A percentile compares a stretch with the other conserved stretches of the same genome.
These are phyloP conservation scores for Perdita meconis DNA, from an alignment of 2,888 invertebrate genomes.

Conservation along the genomic window DNA sequence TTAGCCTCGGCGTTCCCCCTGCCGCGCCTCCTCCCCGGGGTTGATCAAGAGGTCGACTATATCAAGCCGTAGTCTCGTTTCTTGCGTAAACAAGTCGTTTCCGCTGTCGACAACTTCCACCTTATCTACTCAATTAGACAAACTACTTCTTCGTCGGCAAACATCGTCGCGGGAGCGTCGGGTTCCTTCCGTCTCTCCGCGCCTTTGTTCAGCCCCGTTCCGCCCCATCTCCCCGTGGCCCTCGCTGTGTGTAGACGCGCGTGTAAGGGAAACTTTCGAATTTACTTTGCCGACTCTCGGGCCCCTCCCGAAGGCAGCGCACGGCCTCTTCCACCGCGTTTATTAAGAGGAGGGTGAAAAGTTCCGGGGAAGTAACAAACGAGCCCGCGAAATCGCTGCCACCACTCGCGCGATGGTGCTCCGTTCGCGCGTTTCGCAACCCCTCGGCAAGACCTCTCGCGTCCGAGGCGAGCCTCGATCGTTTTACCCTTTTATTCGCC, in stretches of 20 bases:
- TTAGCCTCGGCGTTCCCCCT: neutral
- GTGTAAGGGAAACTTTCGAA: conserved; percentile 66
- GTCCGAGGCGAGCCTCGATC: neutral
- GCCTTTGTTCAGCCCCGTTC: conserved; percentile 31
- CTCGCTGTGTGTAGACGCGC: neutral
- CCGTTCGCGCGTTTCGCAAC: neutral
- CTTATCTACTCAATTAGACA: conserved; percentile 77
- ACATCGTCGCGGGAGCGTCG: conserved; percentile 53
- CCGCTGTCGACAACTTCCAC: conserved; percentile 63
- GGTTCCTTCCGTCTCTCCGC: conserved; percentile 26
- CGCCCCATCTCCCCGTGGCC: neutral
- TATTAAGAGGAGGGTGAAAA: conserved; percentile 60
- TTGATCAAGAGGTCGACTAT: conserved; percentile 27
- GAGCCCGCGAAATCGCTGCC: conserved; percentile 48
- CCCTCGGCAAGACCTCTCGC: neutral
- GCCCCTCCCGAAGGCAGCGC: conserved; percentile 23
- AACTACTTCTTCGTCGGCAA: conserved; percentile 70
- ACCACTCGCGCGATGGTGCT: conserved; percentile 28
- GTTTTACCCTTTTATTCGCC: neutral
- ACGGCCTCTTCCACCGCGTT: conserved; percentile 45
- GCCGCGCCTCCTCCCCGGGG: neutral
- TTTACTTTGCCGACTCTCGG: conserved; percentile 64
- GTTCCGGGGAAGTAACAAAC: conserved; percentile 33
- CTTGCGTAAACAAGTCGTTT: conserved; percentile 74
- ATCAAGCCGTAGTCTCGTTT: conserved; percentile 54